Base-by-base conservation (phyloP, 1,140 invertebrate species). In the Neodiprion pinetum region DNA sequence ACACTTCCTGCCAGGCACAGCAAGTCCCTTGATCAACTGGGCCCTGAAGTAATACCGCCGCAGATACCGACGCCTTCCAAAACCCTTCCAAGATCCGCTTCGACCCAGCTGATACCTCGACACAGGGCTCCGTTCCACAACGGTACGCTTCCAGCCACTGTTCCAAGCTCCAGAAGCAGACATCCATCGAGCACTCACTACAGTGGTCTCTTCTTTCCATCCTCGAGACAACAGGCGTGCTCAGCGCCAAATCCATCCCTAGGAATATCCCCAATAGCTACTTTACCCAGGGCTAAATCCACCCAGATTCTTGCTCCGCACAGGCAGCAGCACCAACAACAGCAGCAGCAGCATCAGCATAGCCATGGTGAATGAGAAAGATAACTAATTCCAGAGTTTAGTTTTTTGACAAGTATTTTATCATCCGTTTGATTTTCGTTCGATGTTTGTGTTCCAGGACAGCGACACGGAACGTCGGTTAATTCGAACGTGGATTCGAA, bases 1-100 rank as follows among this genome's bases (percentile, higher is more conserved):
- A 90, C 89, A 1, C 82, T 94, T 48, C 93, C 93, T 7, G 91
- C 94, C 1, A 88, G 94, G 69, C 94, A 95, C 82, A 95, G 94
- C 82, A 95, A 95, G 81, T 95, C 94, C 0, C 82, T 95, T 61
- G 94, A 95, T 83, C 94, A 95, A 78, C 82, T 95, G 17, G 91
- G 87, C 0, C 87, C 87, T 5, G 87, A 88, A 7, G 77, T 86
- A 70, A 71, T 75, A 5, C 78, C 83, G 1, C 67, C 80, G 7
- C 85, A 85, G 2, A 81, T 82, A 1, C 79, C 83, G 21, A 82
- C 77, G 9, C 84, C 84, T 23, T 84, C 86, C 1, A 86, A 86
- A 50, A 86, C 84, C 0, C 75, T 88, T 1, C 87, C 88, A 9
- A 79, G 87, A 50, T 88, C 87, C 5, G 83, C 85, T 7, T 89